Conservation (phyloP, 2,888 invertebrate species). For the Monopis laevigella region DNA sequence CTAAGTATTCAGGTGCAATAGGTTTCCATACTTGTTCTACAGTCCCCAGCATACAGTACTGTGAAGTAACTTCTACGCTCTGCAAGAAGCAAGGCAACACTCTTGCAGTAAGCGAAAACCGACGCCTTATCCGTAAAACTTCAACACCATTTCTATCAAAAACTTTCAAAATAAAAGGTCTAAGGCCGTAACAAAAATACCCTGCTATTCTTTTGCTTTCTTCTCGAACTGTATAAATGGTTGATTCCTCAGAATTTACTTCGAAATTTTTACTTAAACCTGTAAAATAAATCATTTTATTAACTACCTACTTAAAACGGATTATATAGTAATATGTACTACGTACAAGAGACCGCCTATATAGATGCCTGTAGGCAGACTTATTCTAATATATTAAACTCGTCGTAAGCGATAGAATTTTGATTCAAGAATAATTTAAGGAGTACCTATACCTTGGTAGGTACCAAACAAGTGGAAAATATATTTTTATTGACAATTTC, state of each 20-base stretch:
- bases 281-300: slow-evolving; percentile 24
- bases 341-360: too few relatives aligned
- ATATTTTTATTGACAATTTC: too few relatives aligned
- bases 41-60: slow-evolving; percentile 71
- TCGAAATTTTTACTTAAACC: slow-evolving; percentile 46
- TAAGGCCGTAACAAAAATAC: slow-evolving; percentile 46
- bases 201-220: slow-evolving; percentile 53
- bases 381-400: too few relatives aligned
- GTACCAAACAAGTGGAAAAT: too few relatives aligned
- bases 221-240: slow-evolving; percentile 44
- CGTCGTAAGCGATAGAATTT: too few relatives aligned
- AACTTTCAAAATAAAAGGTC: slow-evolving; percentile 42
- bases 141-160: slow-evolving; percentile 32
- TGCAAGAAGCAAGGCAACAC: slow-evolving; percentile 84
- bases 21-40: slow-evolving; percentile 80
- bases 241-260: slow-evolving; percentile 33
- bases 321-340: too few relatives aligned
- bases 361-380: too few relatives aligned
- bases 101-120: slow-evolving; percentile 80
- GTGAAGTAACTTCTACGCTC: slow-evolving; percentile 77
- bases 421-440: too few relatives aligned
- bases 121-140: slow-evolving; percentile 82
- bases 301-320: too few relatives aligned
- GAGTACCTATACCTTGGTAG: too few relatives aligned
- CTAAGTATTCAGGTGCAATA: slow-evolving; percentile 73